These are phyloP conservation scores for Cataglyphis rosenhaueri DNA, from an alignment of 2,888 invertebrate genomes.

Conservation along the genomic window DNA sequence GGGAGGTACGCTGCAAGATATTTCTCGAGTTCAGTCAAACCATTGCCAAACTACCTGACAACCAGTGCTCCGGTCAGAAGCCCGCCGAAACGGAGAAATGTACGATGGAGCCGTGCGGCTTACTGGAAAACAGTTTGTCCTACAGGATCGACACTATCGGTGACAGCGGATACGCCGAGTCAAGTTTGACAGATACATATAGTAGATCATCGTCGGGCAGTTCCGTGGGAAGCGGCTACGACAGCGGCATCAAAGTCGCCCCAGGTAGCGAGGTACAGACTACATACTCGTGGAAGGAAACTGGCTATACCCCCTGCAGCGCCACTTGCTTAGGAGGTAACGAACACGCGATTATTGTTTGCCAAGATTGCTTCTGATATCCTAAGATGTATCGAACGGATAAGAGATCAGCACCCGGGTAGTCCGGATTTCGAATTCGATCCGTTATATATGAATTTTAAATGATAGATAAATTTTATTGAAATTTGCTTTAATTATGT, in stretches of 20 bases:
- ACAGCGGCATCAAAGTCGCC: constrained; percentile 79
- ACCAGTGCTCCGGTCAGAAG: constrained; percentile 94
- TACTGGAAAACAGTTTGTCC: constrained; percentile 83
- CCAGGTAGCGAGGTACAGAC: constrained; percentile 91
- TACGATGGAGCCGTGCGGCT: constrained; percentile 90
- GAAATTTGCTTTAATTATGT: not conserved
- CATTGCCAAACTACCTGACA: constrained; percentile 94
- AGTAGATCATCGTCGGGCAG: constrained; percentile 77
- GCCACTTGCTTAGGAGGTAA: constrained; percentile 95
- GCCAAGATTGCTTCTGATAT: constrained; percentile 32
- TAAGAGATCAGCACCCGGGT: not conserved
- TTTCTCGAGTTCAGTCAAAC: constrained; percentile 96
- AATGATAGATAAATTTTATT: not conserved
- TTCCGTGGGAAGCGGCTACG: constrained; percentile 72
- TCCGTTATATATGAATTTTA: constrained; percentile 21
- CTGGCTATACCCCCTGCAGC: constrained; percentile 97
- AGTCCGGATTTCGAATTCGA: not conserved
- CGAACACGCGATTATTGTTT: constrained; percentile 81
- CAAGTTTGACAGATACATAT: constrained; percentile 83
- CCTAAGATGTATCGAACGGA: not conserved
- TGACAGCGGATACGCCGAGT: constrained; percentile 84
- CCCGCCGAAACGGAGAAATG: constrained; percentile 94
- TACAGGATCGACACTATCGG: constrained; percentile 84
- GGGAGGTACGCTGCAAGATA: constrained; percentile 97
- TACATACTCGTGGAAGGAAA: constrained; percentile 95